Base-by-base conservation (phyloP, 2,113 vertebrate species). In the Scalopus aquaticus region DNA sequence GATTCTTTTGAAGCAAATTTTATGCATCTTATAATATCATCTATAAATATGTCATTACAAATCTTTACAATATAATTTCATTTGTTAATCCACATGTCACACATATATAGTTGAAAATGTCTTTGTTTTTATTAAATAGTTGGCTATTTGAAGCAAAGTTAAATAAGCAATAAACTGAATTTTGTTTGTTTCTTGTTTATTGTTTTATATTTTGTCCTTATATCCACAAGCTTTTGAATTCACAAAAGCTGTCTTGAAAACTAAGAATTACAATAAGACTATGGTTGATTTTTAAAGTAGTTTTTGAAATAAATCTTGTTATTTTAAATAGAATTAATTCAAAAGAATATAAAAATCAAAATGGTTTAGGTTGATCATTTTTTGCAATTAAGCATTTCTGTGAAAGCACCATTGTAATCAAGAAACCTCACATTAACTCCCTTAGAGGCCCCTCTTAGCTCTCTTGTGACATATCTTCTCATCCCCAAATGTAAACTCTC, bases 241-340 rank as follows among this genome's bases (percentile, higher is more conserved):
- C 37, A 46, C 4, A 77, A 9, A 28, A 90, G 26, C 5, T 28
- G 1, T 82, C 24, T 82, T 79, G n/a, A 81, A n/a, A 76, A 62
- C 9, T 6, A 60, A 90, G n/a, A 67, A 88, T 89, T 82, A 9
- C 1, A 46, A 6, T 6, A 72, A 26, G n/a, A 80, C 10, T 26
- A 80, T 22, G 32, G 9, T 1, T 54, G 32, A 51, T n/a, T 16
- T 39, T 65, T 79, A 28, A 81, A 74, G 9, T 26, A 56, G 28
- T 56, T 86, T 86, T 70, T n/a, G 79, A 92, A 74, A 64, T 30
- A 90, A 77, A 46, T 54, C 84, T 72, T 78, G 65, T 67, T 87
- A 72, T 35, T 78, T 6, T 6, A 83, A 51, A 88, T 39, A 39
- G 65, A 93, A 39, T 35, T 84, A 93, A 72, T 88, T n/a, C 64